Percentiles rank a stretch among this genome's conserved stretches.
These are phyloP conservation scores for Galaxias olidus DNA, from an alignment of 2,797 vertebrate genomes.

Conservation along the genomic window DNA sequence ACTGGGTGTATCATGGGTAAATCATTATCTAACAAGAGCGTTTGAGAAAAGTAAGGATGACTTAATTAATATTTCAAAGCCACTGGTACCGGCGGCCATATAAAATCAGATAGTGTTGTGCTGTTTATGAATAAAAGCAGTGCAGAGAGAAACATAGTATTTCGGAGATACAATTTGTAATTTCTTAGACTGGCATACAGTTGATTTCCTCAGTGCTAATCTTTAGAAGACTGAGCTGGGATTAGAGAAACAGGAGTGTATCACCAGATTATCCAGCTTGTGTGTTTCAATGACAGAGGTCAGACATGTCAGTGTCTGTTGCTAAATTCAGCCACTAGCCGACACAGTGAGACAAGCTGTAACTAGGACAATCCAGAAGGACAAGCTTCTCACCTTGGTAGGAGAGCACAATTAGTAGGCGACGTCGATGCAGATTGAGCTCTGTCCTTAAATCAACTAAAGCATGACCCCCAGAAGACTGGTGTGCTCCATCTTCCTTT, in stretches of 20 bases:
- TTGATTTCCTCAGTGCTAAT: slow-evolving; percentile 63
- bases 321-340: slow-evolving; percentile 62
- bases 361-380: slow-evolving; percentile 33
- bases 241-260: slow-evolving; percentile 68
- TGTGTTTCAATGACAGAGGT: slow-evolving; percentile 62
- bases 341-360: slow-evolving; percentile 25
- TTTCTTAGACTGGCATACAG: slow-evolving; percentile 41
- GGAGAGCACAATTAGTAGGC: slow-evolving; percentile 29
- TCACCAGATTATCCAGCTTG: slow-evolving; percentile 68
- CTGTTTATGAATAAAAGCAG: slow-evolving; percentile 15
- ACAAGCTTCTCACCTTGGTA: slow-evolving; percentile 54
- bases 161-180: slow-evolving; percentile 27
- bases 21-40: slow-evolving; percentile 62
- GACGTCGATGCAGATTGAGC: slow-evolving; percentile 17
- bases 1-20: slow-evolving; percentile 34
- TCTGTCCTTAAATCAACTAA: background rate
- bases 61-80: slow-evolving; percentile 65
- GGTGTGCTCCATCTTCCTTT: background rate
- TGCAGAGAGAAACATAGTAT: background rate
- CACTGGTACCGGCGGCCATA: slow-evolving; percentile 46
- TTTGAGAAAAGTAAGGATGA: slow-evolving; percentile 56
- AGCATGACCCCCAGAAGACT: background rate
- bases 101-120: slow-evolving; percentile 33
- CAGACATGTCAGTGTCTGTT: slow-evolving; percentile 55
- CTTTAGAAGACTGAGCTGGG: slow-evolving; percentile 66